phyloP scores from a whole-genome alignment of 1,140 invertebrate genomes.

The Drosophila pseudoobscura region DNA sequence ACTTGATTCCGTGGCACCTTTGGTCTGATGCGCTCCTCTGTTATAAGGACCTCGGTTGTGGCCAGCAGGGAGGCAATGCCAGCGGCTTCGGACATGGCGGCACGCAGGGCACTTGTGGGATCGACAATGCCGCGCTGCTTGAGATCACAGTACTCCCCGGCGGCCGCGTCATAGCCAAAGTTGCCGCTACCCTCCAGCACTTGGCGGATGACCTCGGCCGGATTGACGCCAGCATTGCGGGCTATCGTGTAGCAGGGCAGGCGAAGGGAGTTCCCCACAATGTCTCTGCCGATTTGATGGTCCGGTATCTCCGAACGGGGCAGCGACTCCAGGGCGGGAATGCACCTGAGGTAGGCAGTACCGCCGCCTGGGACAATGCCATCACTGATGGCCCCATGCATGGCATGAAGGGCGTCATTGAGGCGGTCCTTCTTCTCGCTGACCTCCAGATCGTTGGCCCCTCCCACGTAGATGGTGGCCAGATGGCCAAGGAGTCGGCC shows the following conservation, averaged over 20 bases:
- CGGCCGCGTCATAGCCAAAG: conserved; percentile 95
- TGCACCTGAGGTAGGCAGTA: conserved; percentile 69
- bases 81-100: conserved; percentile 94
- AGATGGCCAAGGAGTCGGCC: conserved; percentile 89
- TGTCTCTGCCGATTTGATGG: conserved; percentile 85
- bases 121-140: conserved; percentile 96
- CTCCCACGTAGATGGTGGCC: conserved; percentile 84
- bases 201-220: conserved; percentile 93
- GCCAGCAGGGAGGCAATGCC: conserved; percentile 90
- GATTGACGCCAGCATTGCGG: conserved; percentile 95
- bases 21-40: conserved; percentile 2
- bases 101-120: conserved; percentile 95
- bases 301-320: conserved; percentile 1
- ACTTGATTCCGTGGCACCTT: conserved; percentile 34
- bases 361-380: conserved; percentile 82
- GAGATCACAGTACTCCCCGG: conserved; percentile 94
- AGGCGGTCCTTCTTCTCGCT: conserved; percentile 78
- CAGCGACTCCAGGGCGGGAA: conserved; percentile 54
- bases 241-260: conserved; percentile 94
- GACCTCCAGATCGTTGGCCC: conserved; percentile 72
- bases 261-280: conserved; percentile 87
- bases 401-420: conserved; percentile 77
- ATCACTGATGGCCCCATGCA: conserved; percentile 69
- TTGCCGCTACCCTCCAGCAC: conserved; percentile 86
- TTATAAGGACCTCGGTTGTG: conserved; percentile 87